A percentile compares a stretch with the other conserved stretches of the same genome.
Conservation (phyloP, 1,140 invertebrate species). For the Leptinotarsa texana region DNA sequence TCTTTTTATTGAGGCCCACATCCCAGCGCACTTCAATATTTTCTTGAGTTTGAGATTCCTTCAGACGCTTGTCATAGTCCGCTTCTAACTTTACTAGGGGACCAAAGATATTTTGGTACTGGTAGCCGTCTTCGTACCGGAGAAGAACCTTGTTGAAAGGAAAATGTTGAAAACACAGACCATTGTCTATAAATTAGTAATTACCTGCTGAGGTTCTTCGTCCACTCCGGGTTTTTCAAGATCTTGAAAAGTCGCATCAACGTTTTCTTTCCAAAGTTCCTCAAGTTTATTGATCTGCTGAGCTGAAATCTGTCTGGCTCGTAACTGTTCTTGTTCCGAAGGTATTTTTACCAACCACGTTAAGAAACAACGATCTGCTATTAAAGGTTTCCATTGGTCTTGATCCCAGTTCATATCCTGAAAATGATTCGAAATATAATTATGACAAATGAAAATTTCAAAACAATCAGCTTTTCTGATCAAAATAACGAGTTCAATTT, state of each 20-base stretch:
- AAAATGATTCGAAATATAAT: constrained; percentile 53
- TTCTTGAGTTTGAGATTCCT: constrained; percentile 98
- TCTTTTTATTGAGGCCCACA: constrained; percentile 96
- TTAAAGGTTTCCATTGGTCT: constrained; percentile 98
- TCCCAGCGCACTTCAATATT: constrained; percentile 99
- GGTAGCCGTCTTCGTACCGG: constrained; percentile 97
- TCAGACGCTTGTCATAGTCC: constrained; percentile 96
- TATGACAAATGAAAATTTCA: too few relatives aligned
- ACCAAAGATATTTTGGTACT: constrained; percentile 98
- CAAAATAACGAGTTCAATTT: too few relatives aligned
- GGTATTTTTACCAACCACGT: constrained; percentile 97
- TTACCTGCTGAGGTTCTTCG: constrained; percentile 94
- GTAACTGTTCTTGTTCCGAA: constrained; percentile 91
- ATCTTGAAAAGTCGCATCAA: constrained; percentile 96
- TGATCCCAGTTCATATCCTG: constrained; percentile 99
- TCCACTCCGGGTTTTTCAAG: constrained; percentile 97
- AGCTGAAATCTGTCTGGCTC: constrained; percentile 93
- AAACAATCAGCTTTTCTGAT: too few relatives aligned
- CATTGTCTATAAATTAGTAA: not conserved
- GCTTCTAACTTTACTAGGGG: constrained; percentile 97
- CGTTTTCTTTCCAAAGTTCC: constrained; percentile 98
- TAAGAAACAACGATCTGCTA: constrained; percentile 92
- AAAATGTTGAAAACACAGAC: not conserved
- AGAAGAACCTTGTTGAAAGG: constrained; percentile 45
- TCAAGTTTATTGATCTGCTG: constrained; percentile 97